Evolutionary conservation across 2,797 vertebrate genomes (phyloP).

Genomic region (Coregonus suidteri): DNA sequence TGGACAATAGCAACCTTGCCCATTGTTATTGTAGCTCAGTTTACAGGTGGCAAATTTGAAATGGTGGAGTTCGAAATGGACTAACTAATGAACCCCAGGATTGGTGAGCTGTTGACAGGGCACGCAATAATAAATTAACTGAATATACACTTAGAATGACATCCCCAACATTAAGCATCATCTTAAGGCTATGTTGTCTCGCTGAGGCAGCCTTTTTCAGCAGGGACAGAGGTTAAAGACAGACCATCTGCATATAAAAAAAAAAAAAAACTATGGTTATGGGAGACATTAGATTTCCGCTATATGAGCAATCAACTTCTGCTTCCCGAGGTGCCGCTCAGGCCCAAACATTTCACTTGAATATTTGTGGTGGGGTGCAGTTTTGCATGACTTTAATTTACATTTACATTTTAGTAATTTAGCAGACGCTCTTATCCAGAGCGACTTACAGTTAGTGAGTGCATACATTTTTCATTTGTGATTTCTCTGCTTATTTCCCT

Average conservation of each 20-base stretch:
- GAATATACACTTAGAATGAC: conserved; percentile 11
- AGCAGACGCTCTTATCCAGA: too few species aligned
- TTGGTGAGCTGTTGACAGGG: background rate
- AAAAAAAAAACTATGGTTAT: conserved; percentile 15
- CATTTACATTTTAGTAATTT: conserved; percentile 11
- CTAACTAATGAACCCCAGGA: background rate
- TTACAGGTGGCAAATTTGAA: background rate
- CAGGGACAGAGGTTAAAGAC: conserved; percentile 4
- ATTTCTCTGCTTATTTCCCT: conserved; percentile 58
- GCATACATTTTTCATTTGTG: conserved; percentile 44
- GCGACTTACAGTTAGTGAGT: too few species aligned
- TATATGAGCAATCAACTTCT: conserved; percentile 44
- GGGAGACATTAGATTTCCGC: conserved; percentile 38
- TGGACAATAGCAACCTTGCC: conserved; percentile 38
- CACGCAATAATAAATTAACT: conserved; percentile 1
- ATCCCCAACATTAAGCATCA: conserved; percentile 3
- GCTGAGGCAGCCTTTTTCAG: background rate
- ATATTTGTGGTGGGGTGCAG: conserved; percentile 56
- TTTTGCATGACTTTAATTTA: conserved; percentile 73
- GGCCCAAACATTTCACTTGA: conserved; percentile 36
- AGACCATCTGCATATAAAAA: conserved; percentile 21
- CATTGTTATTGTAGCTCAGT: conserved; percentile 20
- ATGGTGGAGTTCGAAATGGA: background rate
- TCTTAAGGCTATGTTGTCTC: conserved; percentile 5
- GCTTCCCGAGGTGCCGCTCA: conserved; percentile 34